Base-by-base conservation (phyloP, 2,113 vertebrate genomes). In the Sinocyclocheilus rhinocerous region DNA sequence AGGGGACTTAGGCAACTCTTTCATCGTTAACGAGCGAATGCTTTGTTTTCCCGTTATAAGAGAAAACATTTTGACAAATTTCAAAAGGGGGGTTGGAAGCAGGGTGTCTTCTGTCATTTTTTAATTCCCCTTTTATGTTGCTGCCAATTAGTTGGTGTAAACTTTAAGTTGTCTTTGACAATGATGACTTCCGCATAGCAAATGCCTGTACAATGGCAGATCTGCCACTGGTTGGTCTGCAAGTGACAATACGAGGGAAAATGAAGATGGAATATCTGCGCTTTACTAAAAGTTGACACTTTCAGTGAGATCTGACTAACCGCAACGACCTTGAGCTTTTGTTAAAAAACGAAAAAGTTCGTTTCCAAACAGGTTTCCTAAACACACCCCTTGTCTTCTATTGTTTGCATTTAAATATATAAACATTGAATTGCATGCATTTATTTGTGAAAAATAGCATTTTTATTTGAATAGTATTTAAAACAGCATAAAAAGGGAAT, bases 1-100 rank as follows among this genome's bases (percentile, higher is more conserved):
- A 91, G 91, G 94, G 93, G 95, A 95, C 89, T 94, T 90, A 89
- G 89, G 90, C 87, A 92, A 90, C 87, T 88, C 91, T 92, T 94
- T 94, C 92, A 93, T 94, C 92, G 91, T 93, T 95, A 94, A 94
- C 84, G 89, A 94, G 92, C 90, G 89, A 92, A 93, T 91, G 91
- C 92, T 48, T 50, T 94, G 92, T 94, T 93, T 93, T 91, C 89
- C 81, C 29, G 81, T 70, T 90, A 88, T 90, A 90, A 90, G 87
- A 89, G 90, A 91, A 94, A 93, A 92, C 83, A 92, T 88, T 90
- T 87, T 88, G 84, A 91, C 79, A 88, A 89, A 89, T 90, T 91
- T 90, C 48, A 82, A 86, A 87, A 84, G 73, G 77, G 84, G 86
- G 80, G 9, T 84, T 76, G 73, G 20, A 83, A 87, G 87, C 89